Percentiles rank a stretch among this genome's conserved stretches.
These are phyloP conservation scores for Netelia melanura DNA, from an alignment of 2,888 invertebrate genomes.

Conservation along the genomic window DNA sequence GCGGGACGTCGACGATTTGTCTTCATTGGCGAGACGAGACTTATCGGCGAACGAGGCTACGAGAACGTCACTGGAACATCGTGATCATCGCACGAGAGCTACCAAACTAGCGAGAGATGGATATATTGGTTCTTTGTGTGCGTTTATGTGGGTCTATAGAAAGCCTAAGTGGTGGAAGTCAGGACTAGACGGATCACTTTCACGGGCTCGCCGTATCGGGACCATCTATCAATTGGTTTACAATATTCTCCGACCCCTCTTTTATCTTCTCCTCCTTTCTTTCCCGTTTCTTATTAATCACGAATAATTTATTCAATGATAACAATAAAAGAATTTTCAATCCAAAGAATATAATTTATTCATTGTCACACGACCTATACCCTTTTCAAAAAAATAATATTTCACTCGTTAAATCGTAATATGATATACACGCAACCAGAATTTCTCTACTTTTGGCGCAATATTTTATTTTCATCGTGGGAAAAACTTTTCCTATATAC, in stretches of 20 bases:
- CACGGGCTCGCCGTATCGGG: constrained; percentile 63
- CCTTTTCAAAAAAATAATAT: constrained; percentile 1
- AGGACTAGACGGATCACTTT: constrained; percentile 41
- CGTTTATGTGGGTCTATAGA: not conserved
- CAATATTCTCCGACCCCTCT: constrained; percentile 73
- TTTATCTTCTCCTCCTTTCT: not conserved
- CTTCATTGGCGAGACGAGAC: constrained; percentile 80
- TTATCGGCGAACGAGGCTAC: constrained; percentile 73
- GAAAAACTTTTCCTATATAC: constrained; percentile 49
- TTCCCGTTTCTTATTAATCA: not conserved
- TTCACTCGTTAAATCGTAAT: constrained; percentile 20
- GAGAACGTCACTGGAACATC: constrained; percentile 52
- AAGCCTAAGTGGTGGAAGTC: constrained; percentile 12
- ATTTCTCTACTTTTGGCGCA: constrained; percentile 11
- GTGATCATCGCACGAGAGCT: constrained; percentile 57
- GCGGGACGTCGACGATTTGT: constrained; percentile 79
- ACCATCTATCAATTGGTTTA: constrained; percentile 80
- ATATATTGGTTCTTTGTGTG: constrained; percentile 31
- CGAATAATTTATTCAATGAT: constrained; percentile 2
- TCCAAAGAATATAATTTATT: not conserved
- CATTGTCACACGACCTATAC: not conserved
- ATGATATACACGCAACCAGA: not conserved
- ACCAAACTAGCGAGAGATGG: constrained; percentile 41
- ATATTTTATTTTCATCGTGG: constrained; percentile 27
- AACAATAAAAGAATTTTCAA: not conserved